Conservation (phyloP, 2,888 invertebrate species). For the Platycheirus rosarum region DNA sequence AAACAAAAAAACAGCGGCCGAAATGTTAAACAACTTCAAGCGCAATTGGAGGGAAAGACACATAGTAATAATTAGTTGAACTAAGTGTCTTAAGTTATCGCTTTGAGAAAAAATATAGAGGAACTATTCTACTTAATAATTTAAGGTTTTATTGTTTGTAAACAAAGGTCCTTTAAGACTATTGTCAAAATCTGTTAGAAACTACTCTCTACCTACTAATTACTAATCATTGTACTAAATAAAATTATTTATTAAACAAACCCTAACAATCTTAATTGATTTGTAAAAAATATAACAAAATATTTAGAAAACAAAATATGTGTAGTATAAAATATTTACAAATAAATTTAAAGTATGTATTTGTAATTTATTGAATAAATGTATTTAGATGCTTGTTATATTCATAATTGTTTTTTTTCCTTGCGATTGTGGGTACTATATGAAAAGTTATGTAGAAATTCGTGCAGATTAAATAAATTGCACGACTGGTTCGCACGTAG, state of each 20-base stretch:
- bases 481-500: no score
- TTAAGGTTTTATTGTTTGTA: constrained; percentile 33
- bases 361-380: constrained; percentile 62
- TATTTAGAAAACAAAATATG: not conserved
- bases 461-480: no score
- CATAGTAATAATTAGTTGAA: constrained; percentile 39
- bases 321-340: constrained; percentile 16
- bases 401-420: no score
- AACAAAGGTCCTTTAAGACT: constrained; percentile 17
- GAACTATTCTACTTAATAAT: constrained; percentile 32
- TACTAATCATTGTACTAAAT: constrained; percentile 36
- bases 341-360: constrained; percentile 48
- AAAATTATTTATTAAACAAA: constrained; percentile 64
- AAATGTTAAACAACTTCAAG: constrained; percentile 80
- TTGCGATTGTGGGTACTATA: no score
- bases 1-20: constrained; percentile 83
- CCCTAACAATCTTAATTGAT: constrained; percentile 38
- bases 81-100: not conserved
- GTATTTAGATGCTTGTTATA: no score
- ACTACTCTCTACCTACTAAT: constrained; percentile 35
- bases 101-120: constrained; percentile 3
- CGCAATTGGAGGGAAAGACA: constrained; percentile 80
- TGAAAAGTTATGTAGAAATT: no score
- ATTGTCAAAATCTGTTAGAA: constrained; percentile 14
- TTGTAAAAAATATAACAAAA: constrained; percentile 41